phyloP scores from a whole-genome alignment of 2,797 vertebrate species.

The Adrianichthys oophorus region DNA sequence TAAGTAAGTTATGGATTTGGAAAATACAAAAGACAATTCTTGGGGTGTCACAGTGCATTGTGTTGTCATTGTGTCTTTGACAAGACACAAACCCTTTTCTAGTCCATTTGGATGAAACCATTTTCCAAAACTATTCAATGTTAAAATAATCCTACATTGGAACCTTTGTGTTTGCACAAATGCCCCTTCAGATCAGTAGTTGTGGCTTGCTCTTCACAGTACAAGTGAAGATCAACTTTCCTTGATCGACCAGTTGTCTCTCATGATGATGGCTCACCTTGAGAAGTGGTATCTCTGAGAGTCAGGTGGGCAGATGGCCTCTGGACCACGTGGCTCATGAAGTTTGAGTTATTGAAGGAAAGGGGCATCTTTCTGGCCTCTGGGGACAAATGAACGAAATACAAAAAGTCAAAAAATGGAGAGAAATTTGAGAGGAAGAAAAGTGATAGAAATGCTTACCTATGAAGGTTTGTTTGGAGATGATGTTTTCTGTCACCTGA shows the following conservation, averaged over 20 bases:
- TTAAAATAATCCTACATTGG: too few relatives aligned
- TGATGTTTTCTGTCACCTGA: constrained; percentile 84
- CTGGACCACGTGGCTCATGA: constrained; percentile 61
- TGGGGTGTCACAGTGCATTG: too few relatives aligned
- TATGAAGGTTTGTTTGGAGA: constrained; percentile 78
- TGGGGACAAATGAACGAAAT: constrained; percentile 29
- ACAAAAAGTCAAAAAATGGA: background rate
- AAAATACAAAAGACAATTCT: too few relatives aligned
- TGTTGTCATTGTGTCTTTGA: too few relatives aligned
- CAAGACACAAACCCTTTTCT: too few relatives aligned
- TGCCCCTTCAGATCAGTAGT: too few relatives aligned
- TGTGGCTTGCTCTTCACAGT: too few relatives aligned
- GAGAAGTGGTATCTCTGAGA: constrained; percentile 71
- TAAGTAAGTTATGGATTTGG: too few relatives aligned
- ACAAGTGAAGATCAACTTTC: too few relatives aligned
- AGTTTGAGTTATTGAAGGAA: constrained; percentile 74
- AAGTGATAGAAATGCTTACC: constrained; percentile 69
- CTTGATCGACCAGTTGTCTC: background rate
- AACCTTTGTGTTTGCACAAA: too few relatives aligned
- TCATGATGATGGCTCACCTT: constrained; percentile 51
- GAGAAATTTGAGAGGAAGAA: background rate
- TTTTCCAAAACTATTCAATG: too few relatives aligned
- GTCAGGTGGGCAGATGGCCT: constrained; percentile 85
- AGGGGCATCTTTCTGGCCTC: constrained; percentile 77
- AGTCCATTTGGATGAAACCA: too few relatives aligned